Percentiles rank a stretch among this genome's conserved stretches.
These are phyloP conservation scores for Philopedon plagiatum DNA, from an alignment of 2,888 invertebrate species.

Conservation along the genomic window DNA sequence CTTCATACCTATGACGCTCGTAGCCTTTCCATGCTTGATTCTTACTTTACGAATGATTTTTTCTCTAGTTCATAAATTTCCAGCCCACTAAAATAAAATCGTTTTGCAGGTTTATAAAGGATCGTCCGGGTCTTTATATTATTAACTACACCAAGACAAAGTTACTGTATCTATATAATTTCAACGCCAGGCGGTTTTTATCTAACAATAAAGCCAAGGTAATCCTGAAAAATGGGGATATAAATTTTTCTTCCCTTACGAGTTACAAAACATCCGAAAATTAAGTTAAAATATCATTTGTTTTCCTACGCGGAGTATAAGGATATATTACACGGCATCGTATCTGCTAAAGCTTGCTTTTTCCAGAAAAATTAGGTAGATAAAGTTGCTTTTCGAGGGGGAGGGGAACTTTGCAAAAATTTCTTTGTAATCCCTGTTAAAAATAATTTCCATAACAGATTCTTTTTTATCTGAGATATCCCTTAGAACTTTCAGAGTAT, in stretches of 20 bases:
- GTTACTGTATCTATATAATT: conserved; percentile 31
- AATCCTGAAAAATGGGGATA: conserved; percentile 47
- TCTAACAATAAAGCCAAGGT: conserved; percentile 34
- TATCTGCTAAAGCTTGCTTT: conserved; percentile 27
- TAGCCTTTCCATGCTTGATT: too few relatives aligned
- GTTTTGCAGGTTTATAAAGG: not conserved
- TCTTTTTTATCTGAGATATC: too few relatives aligned
- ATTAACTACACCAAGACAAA: conserved; percentile 15
- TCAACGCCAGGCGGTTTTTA: conserved; percentile 37
- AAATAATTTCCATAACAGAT: too few relatives aligned
- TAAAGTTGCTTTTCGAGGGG: conserved; percentile 26
- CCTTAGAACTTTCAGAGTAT: too few relatives aligned
- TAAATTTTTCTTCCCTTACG: conserved; percentile 47
- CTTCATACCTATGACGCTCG: too few relatives aligned
- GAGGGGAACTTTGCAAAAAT: too few relatives aligned
- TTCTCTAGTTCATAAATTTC: too few relatives aligned
- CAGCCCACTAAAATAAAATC: not conserved
- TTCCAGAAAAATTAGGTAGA: conserved; percentile 38
- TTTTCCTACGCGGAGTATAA: conserved; percentile 46
- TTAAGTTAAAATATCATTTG: conserved; percentile 50
- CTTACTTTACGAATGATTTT: too few relatives aligned
- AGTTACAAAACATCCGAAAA: conserved; percentile 41
- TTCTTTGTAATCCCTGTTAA: too few relatives aligned
- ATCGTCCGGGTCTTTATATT: too few relatives aligned
- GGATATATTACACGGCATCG: conserved; percentile 41